Evolutionary conservation across 1,140 invertebrate genomes (phyloP).

Genomic region (Pygmarrhopalites habei): DNA sequence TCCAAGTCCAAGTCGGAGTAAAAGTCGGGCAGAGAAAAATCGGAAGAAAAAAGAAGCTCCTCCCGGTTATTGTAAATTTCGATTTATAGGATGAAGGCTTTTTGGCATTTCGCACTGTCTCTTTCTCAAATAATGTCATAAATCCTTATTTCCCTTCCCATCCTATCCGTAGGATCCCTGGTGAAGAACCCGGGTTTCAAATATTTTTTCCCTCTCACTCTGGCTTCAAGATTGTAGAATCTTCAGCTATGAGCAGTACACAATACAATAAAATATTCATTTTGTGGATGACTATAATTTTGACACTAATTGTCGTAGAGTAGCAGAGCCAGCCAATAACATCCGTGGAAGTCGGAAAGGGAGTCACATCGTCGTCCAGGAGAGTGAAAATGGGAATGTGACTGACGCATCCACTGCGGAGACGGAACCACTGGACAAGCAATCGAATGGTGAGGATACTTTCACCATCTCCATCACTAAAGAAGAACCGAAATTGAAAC

Average conservation of each 20-base stretch:
- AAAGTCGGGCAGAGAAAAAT: conserved; percentile 30
- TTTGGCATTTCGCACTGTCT: not conserved
- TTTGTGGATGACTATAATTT: not conserved
- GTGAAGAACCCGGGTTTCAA: no score
- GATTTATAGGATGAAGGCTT: not conserved
- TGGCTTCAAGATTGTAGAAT: no score
- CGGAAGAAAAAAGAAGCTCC: conserved; percentile 30
- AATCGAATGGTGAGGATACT: conserved; percentile 1
- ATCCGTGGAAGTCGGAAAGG: not conserved
- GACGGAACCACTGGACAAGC: conserved; percentile 6
- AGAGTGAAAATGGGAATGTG: conserved; percentile 27
- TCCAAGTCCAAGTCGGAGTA: conserved; percentile 27
- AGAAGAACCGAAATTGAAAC: not conserved
- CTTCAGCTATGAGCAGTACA: no score
- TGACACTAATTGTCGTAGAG: not conserved
- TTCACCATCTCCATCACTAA: conserved; percentile 14
- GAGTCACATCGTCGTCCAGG: not conserved
- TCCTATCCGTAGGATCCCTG: no score
- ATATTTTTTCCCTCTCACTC: no score
- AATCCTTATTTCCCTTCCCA: no score
- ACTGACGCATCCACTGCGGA: conserved; percentile 24
- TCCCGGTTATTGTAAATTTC: conserved; percentile 29
- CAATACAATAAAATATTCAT: no score
- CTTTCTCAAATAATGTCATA: no score
- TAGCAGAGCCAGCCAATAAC: not conserved